Base-by-base conservation (phyloP, 2,888 invertebrate genomes). In the Lepidocyrtoides sp. region DNA sequence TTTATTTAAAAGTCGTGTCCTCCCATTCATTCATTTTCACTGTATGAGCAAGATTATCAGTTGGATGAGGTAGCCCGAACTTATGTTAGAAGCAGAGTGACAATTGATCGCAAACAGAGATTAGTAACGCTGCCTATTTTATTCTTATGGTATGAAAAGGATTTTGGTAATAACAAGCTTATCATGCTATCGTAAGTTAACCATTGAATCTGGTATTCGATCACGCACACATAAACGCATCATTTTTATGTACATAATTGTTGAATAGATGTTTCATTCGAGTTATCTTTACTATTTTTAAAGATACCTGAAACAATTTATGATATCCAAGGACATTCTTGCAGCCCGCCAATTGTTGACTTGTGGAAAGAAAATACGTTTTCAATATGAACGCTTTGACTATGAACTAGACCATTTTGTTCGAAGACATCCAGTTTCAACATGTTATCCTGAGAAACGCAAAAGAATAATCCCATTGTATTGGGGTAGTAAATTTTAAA, bases 91-190 rank as follows among this genome's bases (percentile, higher is more conserved):
- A 88, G 20, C 14, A 79, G 60, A 48, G 32, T 88, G 7, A 88
- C 26, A 66, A 32, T 88, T 10, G 32, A 88, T 36, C 36, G 36
- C 36, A 36, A 77, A 0, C 36, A 17, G 7, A 17, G 87, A 3
- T 0, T 36, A 7, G 87, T 88, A 1, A 79, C 26, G 1, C 54
- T 88, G 4, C 87, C 87, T 32, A 88, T 79, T 51, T 54, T 88
- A 32, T 79, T 88, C 36, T 23, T 88, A 5, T 88, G 87, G 87
- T 88, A 88, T 54, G 87, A 88, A 81, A 88, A 51, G 26, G 87
- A 88, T 36, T 88, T 88, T 69, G 87, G 87, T 14, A 66, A 48
- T 23, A 32, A 88, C 63, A 60, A 88, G n/a, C 63, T 29, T 10
- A 32, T 81, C 2, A 17, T 88, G 63, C 41, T 88, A 1, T 88